Evolutionary conservation across 2,113 vertebrate genomes (phyloP).

Genomic region (Macaca mulatta): DNA sequence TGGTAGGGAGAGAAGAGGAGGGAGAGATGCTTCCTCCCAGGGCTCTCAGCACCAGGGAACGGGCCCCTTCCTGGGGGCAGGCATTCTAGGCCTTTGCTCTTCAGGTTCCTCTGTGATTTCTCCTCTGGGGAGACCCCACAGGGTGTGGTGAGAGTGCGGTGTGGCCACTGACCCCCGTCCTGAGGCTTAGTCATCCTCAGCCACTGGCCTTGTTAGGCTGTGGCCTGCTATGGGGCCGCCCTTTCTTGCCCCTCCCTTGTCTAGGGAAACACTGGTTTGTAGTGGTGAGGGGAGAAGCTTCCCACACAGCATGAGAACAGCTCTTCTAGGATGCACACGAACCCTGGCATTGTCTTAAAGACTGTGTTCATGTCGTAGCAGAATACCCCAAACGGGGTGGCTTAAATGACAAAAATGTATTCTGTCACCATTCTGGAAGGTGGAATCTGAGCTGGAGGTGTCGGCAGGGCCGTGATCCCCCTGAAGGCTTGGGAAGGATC

Average conservation of each 20-base stretch:
- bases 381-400: neutral
- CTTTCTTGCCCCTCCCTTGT: neutral
- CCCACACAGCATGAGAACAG: slow-evolving; percentile 65
- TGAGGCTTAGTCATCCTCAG: neutral
- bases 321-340: slow-evolving; percentile 68
- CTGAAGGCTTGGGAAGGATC: rapidly evolving
- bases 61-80: no score
- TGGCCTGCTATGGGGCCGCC: neutral
- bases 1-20: rapidly evolving
- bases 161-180: no score
- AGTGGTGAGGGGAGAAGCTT: slow-evolving; percentile 58
- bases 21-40: neutral
- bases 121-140: no score
- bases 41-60: neutral
- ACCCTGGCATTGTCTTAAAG: slow-evolving; percentile 76
- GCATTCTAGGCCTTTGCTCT: no score
- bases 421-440: neutral
- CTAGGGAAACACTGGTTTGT: slow-evolving; percentile 42
- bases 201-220: neutral
- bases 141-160: no score
- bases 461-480: neutral
- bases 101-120: no score
- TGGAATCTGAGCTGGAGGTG: neutral
- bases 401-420: neutral
- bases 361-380: neutral